Conservation (phyloP, 2,888 invertebrate genomes). For the Coleophora flavipennella region DNA sequence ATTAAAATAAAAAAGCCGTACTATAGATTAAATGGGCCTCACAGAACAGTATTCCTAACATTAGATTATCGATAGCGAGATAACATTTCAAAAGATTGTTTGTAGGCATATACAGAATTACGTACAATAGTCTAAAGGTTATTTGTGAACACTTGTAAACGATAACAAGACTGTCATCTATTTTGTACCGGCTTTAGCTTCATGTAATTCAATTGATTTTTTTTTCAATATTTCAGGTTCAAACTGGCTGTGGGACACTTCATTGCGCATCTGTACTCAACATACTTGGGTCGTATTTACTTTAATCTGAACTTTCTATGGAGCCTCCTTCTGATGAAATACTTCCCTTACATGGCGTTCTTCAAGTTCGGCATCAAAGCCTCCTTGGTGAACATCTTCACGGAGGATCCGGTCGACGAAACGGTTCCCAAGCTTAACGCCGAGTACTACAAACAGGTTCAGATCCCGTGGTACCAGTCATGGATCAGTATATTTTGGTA, state of each 20-base stretch:
- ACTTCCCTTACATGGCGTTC: constrained; percentile 80
- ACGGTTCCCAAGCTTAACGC: constrained; percentile 40
- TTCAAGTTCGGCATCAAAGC: constrained; percentile 74
- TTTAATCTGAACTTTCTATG: constrained; percentile 75
- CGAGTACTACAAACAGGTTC: constrained; percentile 31
- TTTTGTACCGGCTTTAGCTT: no score
- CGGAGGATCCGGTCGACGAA: constrained; percentile 45
- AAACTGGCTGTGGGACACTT: constrained; percentile 31
- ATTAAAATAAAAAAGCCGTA: no score
- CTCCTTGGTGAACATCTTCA: constrained; percentile 75
- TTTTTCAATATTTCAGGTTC: constrained; percentile 14
- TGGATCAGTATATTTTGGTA: constrained; percentile 34
- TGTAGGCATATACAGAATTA: no score
- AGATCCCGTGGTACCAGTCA: constrained; percentile 34
- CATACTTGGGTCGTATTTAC: constrained; percentile 68
- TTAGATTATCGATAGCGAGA: no score
- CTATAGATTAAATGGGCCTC: no score
- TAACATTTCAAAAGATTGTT: no score
- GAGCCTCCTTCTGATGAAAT: constrained; percentile 74
- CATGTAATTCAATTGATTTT: no score
- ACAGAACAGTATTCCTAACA: no score
- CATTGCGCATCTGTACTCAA: constrained; percentile 41
- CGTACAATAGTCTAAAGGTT: no score
- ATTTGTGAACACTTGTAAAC: no score
- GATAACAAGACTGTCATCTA: no score